Percentiles rank a stretch among this genome's conserved stretches.
Conservation (phyloP, 2,888 invertebrate species). For the Chrysomela aeneicollis region DNA sequence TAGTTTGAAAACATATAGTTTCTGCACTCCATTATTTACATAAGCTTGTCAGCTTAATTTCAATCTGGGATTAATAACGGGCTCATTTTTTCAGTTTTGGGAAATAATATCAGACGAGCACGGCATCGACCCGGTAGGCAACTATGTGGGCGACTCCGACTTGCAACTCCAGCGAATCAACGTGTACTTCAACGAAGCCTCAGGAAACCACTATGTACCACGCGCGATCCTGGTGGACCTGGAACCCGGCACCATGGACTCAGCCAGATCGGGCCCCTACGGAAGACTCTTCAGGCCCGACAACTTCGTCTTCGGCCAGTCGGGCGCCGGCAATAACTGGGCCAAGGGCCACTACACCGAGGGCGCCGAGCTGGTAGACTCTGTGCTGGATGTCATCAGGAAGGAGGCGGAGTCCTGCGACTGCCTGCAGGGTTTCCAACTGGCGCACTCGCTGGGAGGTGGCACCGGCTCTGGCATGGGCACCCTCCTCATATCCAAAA, state of each 20-base stretch:
- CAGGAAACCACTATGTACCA: background rate
- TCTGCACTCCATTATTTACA: background rate
- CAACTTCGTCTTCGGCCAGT: constrained; percentile 82
- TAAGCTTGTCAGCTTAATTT: background rate
- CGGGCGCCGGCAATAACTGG: constrained; percentile 87
- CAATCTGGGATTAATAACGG: background rate
- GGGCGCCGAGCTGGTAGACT: constrained; percentile 85
- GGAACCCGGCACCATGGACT: constrained; percentile 89
- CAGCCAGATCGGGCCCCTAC: constrained; percentile 83
- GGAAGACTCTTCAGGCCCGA: constrained; percentile 90
- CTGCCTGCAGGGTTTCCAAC: constrained; percentile 87
- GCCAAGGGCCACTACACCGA: constrained; percentile 90
- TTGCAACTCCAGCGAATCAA: background rate
- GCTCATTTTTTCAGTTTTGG: background rate
- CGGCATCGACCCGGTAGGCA: background rate
- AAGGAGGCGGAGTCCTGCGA: constrained; percentile 93
- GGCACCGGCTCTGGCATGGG: constrained; percentile 82
- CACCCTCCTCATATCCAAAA: constrained; percentile 86
- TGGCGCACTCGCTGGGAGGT: constrained; percentile 83
- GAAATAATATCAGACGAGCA: constrained; percentile 1
- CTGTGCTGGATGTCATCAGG: constrained; percentile 83
- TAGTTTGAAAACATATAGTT: too few relatives aligned
- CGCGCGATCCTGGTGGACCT: constrained; percentile 75
- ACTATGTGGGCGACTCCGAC: background rate
- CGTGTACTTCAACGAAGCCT: background rate